Evolutionary conservation across 2,113 vertebrate genomes (phyloP), one percentile per base, ranked within the genome.

Genomic region (Alethe castanea): DNA sequence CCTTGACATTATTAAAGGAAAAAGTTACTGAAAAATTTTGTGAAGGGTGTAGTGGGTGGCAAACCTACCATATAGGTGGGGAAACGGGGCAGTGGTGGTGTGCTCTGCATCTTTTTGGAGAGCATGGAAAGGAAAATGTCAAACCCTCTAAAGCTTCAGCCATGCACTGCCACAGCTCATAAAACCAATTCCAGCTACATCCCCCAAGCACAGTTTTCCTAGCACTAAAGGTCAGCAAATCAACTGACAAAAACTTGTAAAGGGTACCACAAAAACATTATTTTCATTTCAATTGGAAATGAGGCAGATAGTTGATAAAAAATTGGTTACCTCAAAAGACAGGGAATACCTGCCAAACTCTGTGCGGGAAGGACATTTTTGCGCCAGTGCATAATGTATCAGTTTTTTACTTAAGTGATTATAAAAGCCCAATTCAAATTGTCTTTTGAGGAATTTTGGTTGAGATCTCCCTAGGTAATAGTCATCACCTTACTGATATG

Each of bases 381-480:
- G 40, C 83, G 65, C 71, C 82, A 67, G n/a, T 48, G 67, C 26
- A 40, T 87, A 77, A 72, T 48, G 29, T 5, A 53, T 65, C 70
- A 29, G 23, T 90, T 90, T 81, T 69, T 94, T 59, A 67, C 40
- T 11, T 17, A 11, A 48, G 52, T 38, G 31, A 6, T 52, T 86
- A 44, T 52, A 93, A 90, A 96, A 87, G 19, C 18, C 22, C 74
- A 80, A 66, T 93, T 90, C 50, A 56, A 88, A 56, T 16, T 44
- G 50, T 40, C 33, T 90, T 22, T n/a, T 56, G 72, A 81, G 31
- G 48, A 92, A 84, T 72, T 92, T 35, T 67, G 67, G 35, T 67
- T 64, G 70, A 73, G 42, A 44, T 36, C 71, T 56, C 60, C 13
- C 72, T 31, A n/a, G 22, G 20, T 44, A 76, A 81, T 12, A 25